Evolutionary conservation across 2,797 vertebrate species (phyloP).

Genomic region (Psittacula derbiana): DNA sequence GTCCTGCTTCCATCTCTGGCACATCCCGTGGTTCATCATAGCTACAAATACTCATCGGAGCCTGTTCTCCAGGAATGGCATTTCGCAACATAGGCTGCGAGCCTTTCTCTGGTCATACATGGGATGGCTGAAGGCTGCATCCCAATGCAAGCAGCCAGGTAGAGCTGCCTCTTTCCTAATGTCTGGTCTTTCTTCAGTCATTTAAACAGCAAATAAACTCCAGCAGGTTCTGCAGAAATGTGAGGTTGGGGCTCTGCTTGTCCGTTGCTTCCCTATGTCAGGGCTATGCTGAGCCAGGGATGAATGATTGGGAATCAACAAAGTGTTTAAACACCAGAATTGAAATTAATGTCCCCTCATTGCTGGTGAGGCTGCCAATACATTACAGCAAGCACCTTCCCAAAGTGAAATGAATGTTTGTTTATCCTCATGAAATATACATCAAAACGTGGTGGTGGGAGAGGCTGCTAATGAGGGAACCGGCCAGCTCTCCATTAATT

Average conservation of each 20-base stretch:
- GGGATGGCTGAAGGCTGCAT: background rate
- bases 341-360: conserved; percentile 87
- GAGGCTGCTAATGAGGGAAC: conserved; percentile 60
- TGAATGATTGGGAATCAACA: conserved; percentile 87
- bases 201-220: conserved; percentile 5
- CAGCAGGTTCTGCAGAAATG: background rate
- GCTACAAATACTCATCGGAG: background rate
- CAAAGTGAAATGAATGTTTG: conserved; percentile 92
- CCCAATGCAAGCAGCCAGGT: background rate
- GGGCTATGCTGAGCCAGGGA: conserved; percentile 70
- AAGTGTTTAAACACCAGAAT: conserved; percentile 88
- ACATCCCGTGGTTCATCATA: background rate
- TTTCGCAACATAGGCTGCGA: background rate
- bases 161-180: background rate
- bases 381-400: conserved; percentile 89
- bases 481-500: conserved; percentile 34
- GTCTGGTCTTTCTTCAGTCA: background rate
- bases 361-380: conserved; percentile 83
- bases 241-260: background rate
- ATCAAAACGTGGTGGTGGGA: conserved; percentile 74
- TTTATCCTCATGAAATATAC: conserved; percentile 89
- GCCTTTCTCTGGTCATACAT: background rate
- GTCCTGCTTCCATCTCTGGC: background rate
- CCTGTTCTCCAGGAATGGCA: background rate
- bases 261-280: conserved; percentile 55